Base-by-base conservation (phyloP, 2,888 invertebrate genomes). In the Imbricaverruca yamaguchii region DNA sequence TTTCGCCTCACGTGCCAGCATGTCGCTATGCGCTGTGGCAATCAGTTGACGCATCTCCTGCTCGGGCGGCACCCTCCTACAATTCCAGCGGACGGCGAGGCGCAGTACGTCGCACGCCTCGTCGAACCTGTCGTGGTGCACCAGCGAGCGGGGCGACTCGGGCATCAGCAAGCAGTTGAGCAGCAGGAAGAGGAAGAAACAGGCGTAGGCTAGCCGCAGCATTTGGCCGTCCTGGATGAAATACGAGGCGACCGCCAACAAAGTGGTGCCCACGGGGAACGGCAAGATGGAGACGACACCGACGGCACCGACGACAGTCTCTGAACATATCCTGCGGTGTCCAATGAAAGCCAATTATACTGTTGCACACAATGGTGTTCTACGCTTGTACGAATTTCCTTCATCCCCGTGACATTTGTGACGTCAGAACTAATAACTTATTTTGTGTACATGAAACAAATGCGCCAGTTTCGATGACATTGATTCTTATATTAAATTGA, bases 161-260 rank as follows among this genome's bases (percentile, higher is more conserved):
- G 78, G 78, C 55, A 78, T 55, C n/a, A 56, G 56, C 56, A 55
- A 78, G 56, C 21, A 55, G 78, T 23, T 56, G n/a, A 87, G 85
- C 9, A 89, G 84, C 2, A 89, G 88, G 11, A 88, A 82, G 0
- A 88, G 84, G 57, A 88, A 88, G 0, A 89, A 89, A 57, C 89
- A 86, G 21, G 88, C 87, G 74, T 89, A 85, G 0, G 88, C 88
- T 78, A 90, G 85, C 83, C 90, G 89, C 21, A 90, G 86, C 80
- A 88, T 86, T 69, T 88, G 86, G 90, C 90, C 90, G 84, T 89
- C 87, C 10, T 87, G 87, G 69, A 90, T 53, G 39, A 10, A 13
- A 39, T 69, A 69, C 39, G 69, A 69, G 11, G 67, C 25, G 11
- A n/a, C 23, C 67, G 67, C 23, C 67, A 67, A 23, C 67, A 67